These are phyloP conservation scores for Endomychus coccineus DNA, from an alignment of 2,888 invertebrate genomes.

Conservation along the genomic window DNA sequence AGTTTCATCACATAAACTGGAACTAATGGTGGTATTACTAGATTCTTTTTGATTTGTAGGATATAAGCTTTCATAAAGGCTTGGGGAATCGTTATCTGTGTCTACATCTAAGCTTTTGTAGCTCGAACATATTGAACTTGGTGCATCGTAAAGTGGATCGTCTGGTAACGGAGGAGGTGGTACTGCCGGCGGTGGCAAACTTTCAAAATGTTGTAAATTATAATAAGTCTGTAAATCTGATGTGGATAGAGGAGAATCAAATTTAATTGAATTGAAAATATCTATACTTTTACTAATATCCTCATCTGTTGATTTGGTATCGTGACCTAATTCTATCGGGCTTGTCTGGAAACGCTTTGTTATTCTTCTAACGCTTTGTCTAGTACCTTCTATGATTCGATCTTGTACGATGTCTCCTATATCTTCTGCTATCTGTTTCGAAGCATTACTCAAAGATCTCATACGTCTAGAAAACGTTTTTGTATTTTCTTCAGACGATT, in stretches of 20 bases:
- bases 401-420: conserved; percentile 50
- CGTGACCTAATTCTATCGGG: conserved; percentile 19
- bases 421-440: conserved; percentile 52
- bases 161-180: conserved; percentile 54
- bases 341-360: conserved; percentile 30
- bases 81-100: too few relatives aligned
- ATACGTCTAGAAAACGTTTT: conserved; percentile 43
- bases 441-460: conserved; percentile 49
- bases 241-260: conserved; percentile 29
- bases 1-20: conserved; percentile 32
- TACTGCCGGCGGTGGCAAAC: conserved; percentile 50
- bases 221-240: conserved; percentile 25
- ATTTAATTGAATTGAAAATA: conserved; percentile 49
- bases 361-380: conserved; percentile 43
- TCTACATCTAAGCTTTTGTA: conserved; percentile 22
- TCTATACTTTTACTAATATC: conserved; percentile 32
- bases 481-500: conserved; percentile 20
- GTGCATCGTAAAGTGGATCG: conserved; percentile 51
- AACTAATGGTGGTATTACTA: conserved; percentile 39
- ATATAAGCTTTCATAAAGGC: too few relatives aligned
- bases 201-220: conserved; percentile 32
- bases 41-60: too few relatives aligned
- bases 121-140: conserved; percentile 42
- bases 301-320: conserved; percentile 23
- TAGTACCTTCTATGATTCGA: conserved; percentile 56